Evolutionary conservation across 2,888 invertebrate genomes (phyloP).

Genomic region (Metalampra italica): DNA sequence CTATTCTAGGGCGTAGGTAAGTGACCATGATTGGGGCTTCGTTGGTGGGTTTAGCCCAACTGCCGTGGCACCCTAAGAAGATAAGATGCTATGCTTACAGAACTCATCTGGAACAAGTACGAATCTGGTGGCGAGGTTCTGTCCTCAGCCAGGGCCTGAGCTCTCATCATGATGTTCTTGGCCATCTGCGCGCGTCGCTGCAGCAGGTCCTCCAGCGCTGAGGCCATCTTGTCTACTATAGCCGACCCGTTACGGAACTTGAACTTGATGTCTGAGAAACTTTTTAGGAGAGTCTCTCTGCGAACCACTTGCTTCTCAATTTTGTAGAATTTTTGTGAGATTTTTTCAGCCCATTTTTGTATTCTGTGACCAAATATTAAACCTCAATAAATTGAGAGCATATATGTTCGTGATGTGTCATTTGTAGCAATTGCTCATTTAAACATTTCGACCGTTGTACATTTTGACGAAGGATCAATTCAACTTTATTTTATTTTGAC

Average conservation of each 20-base stretch:
- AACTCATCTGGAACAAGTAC: slow-evolving; percentile 52
- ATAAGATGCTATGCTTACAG: no score
- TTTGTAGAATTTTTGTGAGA: slow-evolving; percentile 44
- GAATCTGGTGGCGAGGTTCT: slow-evolving; percentile 20
- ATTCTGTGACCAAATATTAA: slow-evolving; percentile 32
- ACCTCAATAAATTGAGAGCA: no score
- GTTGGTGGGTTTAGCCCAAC: no score
- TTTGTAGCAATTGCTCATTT: no score
- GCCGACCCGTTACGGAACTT: slow-evolving; percentile 50
- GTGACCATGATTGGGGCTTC: no score
- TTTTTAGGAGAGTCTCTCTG: slow-evolving; percentile 41
- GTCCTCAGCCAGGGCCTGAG: slow-evolving; percentile 47
- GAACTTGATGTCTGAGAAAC: slow-evolving; percentile 47
- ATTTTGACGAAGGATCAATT: no score
- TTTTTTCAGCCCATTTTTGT: slow-evolving; percentile 54
- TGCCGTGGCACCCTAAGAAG: no score
- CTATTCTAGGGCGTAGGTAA: no score
- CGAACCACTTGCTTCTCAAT: slow-evolving; percentile 53
- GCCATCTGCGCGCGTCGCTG: slow-evolving; percentile 46
- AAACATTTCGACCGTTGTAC: no score
- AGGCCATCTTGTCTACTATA: slow-evolving; percentile 54
- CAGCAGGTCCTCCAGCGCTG: slow-evolving; percentile 45
- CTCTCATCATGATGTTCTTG: slow-evolving; percentile 54
- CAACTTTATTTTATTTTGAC: no score
- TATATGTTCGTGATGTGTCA: no score